These are phyloP conservation scores for Physocephala rufipes DNA, from an alignment of 2,888 invertebrate genomes.

Conservation along the genomic window DNA sequence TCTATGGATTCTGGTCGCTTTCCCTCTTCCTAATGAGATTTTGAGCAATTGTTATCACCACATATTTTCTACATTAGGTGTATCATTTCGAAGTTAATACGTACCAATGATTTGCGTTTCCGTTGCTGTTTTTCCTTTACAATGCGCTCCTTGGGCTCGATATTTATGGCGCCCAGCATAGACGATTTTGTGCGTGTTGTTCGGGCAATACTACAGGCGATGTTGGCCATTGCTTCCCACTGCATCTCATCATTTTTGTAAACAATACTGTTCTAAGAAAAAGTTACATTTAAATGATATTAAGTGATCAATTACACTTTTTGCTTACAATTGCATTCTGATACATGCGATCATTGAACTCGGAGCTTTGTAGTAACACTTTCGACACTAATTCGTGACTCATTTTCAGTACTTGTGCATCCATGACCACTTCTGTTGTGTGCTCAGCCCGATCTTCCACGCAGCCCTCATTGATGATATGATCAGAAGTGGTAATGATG, in stretches of 20 bases:
- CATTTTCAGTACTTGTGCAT: constrained; percentile 63
- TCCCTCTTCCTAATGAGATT: constrained; percentile 56
- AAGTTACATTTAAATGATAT: neutral
- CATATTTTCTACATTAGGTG: neutral
- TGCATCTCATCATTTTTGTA: constrained; percentile 47
- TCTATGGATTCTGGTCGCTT: constrained; percentile 67
- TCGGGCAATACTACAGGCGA: constrained; percentile 44
- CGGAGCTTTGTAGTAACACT: constrained; percentile 54
- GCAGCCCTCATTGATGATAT: constrained; percentile 52
- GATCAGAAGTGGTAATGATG: constrained; percentile 54
- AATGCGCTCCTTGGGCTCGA: constrained; percentile 53
- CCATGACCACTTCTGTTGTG: constrained; percentile 60
- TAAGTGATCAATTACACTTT: neutral
- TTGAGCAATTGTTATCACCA: neutral
- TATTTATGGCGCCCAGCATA: constrained; percentile 59
- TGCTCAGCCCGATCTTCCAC: constrained; percentile 58
- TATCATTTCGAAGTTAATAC: neutral
- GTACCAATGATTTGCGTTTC: constrained; percentile 53
- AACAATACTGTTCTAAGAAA: constrained; percentile 46
- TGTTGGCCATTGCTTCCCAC: constrained; percentile 54
- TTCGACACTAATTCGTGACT: constrained; percentile 60
- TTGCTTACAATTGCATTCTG: constrained; percentile 57
- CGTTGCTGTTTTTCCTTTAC: constrained; percentile 60
- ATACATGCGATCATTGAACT: constrained; percentile 58
- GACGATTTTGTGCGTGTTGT: constrained; percentile 51